Conservation (phyloP, 2,888 invertebrate species). For the Ophion slaviceki region DNA sequence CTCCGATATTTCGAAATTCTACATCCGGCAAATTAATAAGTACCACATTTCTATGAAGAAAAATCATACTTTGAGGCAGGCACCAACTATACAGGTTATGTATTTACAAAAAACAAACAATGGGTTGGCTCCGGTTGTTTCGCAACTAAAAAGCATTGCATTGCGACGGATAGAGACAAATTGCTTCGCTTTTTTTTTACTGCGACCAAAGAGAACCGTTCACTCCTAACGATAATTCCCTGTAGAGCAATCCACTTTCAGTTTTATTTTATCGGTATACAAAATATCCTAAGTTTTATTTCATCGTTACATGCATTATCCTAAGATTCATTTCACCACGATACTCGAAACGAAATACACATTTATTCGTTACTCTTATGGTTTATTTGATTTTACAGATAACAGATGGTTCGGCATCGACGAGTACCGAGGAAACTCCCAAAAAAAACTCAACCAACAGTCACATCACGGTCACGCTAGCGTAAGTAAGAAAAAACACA, state of each 20-base stretch:
- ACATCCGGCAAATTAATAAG: no score
- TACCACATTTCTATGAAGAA: no score
- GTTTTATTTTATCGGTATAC: no score
- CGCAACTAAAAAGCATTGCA: conserved; percentile 40
- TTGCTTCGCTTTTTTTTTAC: conserved; percentile 7
- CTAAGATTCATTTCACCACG: conserved; percentile 11
- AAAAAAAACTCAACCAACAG: conserved; percentile 80
- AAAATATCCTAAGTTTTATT: no score
- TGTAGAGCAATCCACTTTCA: background rate
- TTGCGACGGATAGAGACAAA: conserved; percentile 39
- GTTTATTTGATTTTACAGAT: conserved; percentile 71
- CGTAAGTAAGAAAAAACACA: conserved; percentile 22
- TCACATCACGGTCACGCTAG: conserved; percentile 81
- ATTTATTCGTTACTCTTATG: conserved; percentile 1
- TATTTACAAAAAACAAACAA: conserved; percentile 19
- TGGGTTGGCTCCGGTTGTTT: conserved; percentile 49
- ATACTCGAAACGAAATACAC: conserved; percentile 3
- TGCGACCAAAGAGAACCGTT: conserved; percentile 18
- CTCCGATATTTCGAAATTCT: no score
- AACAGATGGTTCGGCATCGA: conserved; percentile 83
- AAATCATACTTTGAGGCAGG: no score
- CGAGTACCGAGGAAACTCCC: conserved; percentile 82
- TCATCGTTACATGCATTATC: background rate
- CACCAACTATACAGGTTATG: background rate
- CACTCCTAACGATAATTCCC: conserved; percentile 8